A percentile compares a stretch with the other conserved stretches of the same genome.
Evolutionary conservation across 2,888 invertebrate species (phyloP).

Genomic region (Melikaiella ostensackeni): DNA sequence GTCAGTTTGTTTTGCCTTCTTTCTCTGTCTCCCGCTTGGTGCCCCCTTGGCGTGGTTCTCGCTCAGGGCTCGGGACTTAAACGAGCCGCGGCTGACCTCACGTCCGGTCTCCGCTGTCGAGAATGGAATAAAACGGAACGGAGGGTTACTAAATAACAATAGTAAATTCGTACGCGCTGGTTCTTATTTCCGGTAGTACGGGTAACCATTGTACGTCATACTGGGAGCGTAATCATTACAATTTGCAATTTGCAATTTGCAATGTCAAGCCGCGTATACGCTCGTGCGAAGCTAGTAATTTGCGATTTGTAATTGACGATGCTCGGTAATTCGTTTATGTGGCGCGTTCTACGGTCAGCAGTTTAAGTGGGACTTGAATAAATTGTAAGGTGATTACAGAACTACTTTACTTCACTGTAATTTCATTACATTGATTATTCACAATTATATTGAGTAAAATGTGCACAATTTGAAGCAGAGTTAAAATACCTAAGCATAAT

Average conservation of each 20-base stretch:
- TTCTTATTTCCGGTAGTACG: constrained; percentile 72
- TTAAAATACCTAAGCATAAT: no score
- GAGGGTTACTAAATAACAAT: constrained; percentile 75
- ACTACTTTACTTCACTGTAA: no score
- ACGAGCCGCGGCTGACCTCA: constrained; percentile 74
- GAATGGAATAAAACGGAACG: constrained; percentile 73
- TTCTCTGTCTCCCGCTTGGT: constrained; percentile 35
- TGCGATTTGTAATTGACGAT: constrained; percentile 27
- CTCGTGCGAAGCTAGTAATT: constrained; percentile 36
- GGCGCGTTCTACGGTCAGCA: background rate
- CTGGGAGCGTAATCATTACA: constrained; percentile 5
- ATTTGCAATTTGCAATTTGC: constrained; percentile 10
- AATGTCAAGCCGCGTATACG: background rate
- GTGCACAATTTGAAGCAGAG: no score
- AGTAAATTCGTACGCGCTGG: constrained; percentile 73
- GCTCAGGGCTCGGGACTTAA: constrained; percentile 61
- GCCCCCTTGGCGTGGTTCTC: constrained; percentile 35
- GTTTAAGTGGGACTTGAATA: constrained; percentile 12
- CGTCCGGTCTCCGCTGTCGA: constrained; percentile 68
- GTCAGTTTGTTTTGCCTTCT: constrained; percentile 45
- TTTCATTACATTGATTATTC: no score
- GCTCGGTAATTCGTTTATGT: constrained; percentile 27
- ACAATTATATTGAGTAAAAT: no score
- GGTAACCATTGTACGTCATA: constrained; percentile 33
- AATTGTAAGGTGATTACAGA: background rate